A percentile compares a stretch with the other conserved stretches of the same genome.
These are phyloP conservation scores for Drosophila pseudoobscura DNA, from an alignment of 1,140 invertebrate species.

Conservation along the genomic window DNA sequence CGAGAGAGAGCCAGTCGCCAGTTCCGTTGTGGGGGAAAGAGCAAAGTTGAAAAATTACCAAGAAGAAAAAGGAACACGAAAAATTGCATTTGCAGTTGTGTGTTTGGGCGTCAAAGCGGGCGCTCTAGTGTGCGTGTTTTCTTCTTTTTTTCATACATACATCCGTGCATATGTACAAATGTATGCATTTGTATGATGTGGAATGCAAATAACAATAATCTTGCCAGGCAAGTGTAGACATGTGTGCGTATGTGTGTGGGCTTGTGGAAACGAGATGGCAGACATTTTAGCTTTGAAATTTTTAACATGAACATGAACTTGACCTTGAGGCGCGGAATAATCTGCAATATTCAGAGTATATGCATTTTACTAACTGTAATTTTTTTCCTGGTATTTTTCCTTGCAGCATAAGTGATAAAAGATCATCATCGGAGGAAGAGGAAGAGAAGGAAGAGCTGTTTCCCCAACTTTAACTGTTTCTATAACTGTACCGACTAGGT, in stretches of 20 bases:
- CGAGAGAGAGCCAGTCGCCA: slow-evolving; percentile 16
- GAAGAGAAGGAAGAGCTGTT: slow-evolving; percentile 17
- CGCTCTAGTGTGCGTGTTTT: slow-evolving; percentile 38
- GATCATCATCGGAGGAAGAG: slow-evolving; percentile 12
- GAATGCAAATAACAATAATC: slow-evolving; percentile 55
- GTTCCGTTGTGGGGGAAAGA: slow-evolving; percentile 50
- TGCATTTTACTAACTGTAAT: slow-evolving; percentile 21
- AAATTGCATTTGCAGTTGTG: slow-evolving; percentile 60
- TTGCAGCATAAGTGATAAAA: slow-evolving; percentile 47
- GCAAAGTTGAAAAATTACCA: slow-evolving; percentile 64
- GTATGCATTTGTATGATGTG: slow-evolving; percentile 12
- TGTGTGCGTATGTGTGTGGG: slow-evolving; percentile 7
- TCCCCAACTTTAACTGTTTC: slow-evolving; percentile 11
- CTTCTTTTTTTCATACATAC: slow-evolving; percentile 6
- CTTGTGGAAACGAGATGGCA: slow-evolving; percentile 39
- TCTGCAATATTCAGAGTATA: slow-evolving; percentile 26
- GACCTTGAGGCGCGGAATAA: slow-evolving; percentile 58
- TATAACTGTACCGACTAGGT: slow-evolving; percentile 24
- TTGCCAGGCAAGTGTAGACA: slow-evolving; percentile 6
- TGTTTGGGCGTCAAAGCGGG: slow-evolving; percentile 49
- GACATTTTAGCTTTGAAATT: slow-evolving; percentile 41
- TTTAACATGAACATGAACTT: slow-evolving; percentile 66
- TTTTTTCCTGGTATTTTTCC: background rate
- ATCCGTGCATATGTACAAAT: slow-evolving; percentile 6
- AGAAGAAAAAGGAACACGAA: slow-evolving; percentile 31